Evolutionary conservation across 2,888 invertebrate genomes (phyloP), one percentile per base, ranked within the genome.

Genomic region (Aleiodes alternator): DNA sequence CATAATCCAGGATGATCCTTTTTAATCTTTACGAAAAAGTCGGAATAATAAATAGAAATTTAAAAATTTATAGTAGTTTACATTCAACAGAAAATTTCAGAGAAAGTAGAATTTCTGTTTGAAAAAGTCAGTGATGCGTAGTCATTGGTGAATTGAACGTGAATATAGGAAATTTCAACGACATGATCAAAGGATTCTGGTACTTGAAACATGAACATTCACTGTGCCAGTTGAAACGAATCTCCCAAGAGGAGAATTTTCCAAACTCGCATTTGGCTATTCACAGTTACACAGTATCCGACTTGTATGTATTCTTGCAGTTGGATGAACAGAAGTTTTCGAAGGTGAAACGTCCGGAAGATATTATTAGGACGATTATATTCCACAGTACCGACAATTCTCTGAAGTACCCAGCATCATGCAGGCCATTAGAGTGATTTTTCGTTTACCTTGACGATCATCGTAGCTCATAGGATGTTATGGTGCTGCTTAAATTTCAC

Each of bases 321-420:
- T n/a, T 16, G 23, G 68, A 9, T 50, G 29, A 29, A 29, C 7
- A 64, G 31, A 34, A 9, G 23, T 16, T 23, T 50, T 55, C 59
- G 56, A 11, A 34, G 69, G 14, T 34, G 56, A 69, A 34, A 75
- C 61, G 50, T 70, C 55, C 50, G 80, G 77, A 80, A 73, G 82
- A 84, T 86, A 86, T 86, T 86, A 86, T 86, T 86, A 86, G 83
- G 80, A 76, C 81, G 85, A 86, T 86, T 85, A 84, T 84, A 83
- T 80, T 76, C 82, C 78, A 76, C 83, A 82, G 84, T 85, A 80
- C 80, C 48, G 23, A 83, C 85, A 82, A 86, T 86, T 86, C 85
- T 84, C 83, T 81, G 83, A 84, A 85, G 84, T 83, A 84, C 82
- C 71, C 81, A 76, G 80, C 82, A 84, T 82, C 81, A 81, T 79